These are phyloP conservation scores for Myrmophylax atrothorax DNA, from an alignment of 2,113 vertebrate species.

Conservation along the genomic window DNA sequence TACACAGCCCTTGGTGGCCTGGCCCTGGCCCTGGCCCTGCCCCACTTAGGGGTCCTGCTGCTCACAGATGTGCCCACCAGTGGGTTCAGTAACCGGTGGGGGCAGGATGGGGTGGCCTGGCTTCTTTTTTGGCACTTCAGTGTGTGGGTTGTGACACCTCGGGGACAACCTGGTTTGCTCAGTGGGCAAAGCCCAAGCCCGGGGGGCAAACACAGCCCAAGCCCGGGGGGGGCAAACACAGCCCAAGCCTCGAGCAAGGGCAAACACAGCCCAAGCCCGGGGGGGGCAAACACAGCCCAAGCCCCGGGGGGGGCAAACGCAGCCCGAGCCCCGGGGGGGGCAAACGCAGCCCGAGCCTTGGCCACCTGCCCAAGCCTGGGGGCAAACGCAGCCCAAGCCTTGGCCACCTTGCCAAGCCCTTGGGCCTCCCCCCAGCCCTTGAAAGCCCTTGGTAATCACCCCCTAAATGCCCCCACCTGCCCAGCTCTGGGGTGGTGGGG, in stretches of 20 bases:
- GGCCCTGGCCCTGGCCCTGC: too few relatives aligned
- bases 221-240: too few relatives aligned
- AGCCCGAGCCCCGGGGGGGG: too few relatives aligned
- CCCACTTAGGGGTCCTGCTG: rapidly evolving
- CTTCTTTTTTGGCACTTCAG: rapidly evolving
- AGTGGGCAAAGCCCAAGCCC: not conserved
- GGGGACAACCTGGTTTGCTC: not conserved
- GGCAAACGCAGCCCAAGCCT: too few relatives aligned
- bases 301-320: too few relatives aligned
- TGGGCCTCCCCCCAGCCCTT: not conserved
- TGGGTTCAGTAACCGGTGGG: not conserved
- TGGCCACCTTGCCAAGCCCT: not conserved
- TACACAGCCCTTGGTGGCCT: not conserved
- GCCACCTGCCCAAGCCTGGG: too few relatives aligned
- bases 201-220: too few relatives aligned
- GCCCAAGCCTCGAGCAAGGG: too few relatives aligned
- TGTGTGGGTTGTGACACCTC: rapidly evolving
- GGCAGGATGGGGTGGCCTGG: not conserved
- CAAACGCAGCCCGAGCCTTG: not conserved
- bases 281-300: too few relatives aligned
- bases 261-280: too few relatives aligned
- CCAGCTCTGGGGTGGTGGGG: rapidly evolving
- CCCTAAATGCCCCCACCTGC: not conserved
- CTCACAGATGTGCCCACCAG: rapidly evolving
- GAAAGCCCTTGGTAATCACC: rapidly evolving